These are phyloP conservation scores for Copsychus sechellarum DNA, from an alignment of 2,113 vertebrate genomes.

Conservation along the genomic window DNA sequence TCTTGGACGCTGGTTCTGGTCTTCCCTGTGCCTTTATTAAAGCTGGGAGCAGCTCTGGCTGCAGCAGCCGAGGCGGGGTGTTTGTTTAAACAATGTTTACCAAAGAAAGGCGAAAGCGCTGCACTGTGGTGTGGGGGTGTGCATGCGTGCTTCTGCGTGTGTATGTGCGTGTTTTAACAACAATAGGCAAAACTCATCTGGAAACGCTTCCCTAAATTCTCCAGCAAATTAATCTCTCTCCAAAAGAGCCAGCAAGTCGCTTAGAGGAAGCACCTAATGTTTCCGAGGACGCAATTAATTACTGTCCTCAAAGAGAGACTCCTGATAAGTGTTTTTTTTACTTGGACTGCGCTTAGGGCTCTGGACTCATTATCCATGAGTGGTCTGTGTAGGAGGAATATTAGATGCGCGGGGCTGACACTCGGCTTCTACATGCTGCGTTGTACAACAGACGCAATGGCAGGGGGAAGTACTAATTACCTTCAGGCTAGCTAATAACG, in stretches of 20 bases:
- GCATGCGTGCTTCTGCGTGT: not conserved
- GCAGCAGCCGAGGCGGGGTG: conserved; percentile 57
- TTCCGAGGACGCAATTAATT: conserved; percentile 39
- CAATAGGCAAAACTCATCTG: conserved; percentile 36
- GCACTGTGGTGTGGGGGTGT: not conserved
- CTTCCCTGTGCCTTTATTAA: conserved; percentile 78
- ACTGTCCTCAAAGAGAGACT: conserved; percentile 16
- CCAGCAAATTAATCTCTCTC: not conserved
- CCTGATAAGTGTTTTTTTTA: conserved; percentile 34
- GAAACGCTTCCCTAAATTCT: not conserved
- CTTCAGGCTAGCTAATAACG: conserved; percentile 35
- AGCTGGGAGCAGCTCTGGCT: conserved; percentile 71
- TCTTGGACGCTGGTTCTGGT: conserved; percentile 81
- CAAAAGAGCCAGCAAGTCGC: not conserved
- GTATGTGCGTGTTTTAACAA: not conserved
- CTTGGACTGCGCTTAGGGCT: conserved; percentile 10
- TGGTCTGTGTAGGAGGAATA: conserved; percentile 8
- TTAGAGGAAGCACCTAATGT: not conserved
- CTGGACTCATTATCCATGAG: conserved; percentile 56
- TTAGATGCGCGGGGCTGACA: conserved; percentile 26
- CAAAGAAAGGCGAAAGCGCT: conserved; percentile 50
- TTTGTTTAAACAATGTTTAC: conserved; percentile 78
- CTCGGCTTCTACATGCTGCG: not conserved
- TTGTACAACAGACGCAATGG: not conserved
- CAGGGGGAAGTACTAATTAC: conserved; percentile 60